phyloP scores from a whole-genome alignment of 2,888 invertebrate genomes.

The Trichacis sp. region DNA sequence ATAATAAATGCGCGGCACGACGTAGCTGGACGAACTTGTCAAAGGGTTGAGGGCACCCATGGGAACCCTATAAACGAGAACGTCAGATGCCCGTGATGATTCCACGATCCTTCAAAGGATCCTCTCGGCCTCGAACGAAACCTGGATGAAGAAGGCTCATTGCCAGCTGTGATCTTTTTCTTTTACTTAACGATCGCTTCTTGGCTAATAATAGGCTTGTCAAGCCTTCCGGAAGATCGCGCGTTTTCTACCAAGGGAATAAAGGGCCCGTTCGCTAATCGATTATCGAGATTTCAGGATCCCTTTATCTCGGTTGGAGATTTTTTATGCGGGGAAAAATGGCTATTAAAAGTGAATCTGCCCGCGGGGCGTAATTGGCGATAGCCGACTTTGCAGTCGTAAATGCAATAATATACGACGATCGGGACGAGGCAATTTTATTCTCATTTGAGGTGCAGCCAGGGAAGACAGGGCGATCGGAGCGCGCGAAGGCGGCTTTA shows the following conservation, averaged over 20 bases:
- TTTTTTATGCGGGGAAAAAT: conserved; percentile 21
- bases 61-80: conserved; percentile 46
- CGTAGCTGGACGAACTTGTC: conserved; percentile 45
- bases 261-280: conserved; percentile 25
- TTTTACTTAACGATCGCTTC: conserved; percentile 33
- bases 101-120: conserved; percentile 39
- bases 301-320: neutral
- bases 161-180: conserved; percentile 39
- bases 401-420: conserved; percentile 35
- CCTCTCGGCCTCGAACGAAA: conserved; percentile 26
- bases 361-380: conserved; percentile 33
- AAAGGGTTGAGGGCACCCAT: conserved; percentile 47
- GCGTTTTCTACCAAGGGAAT: conserved; percentile 7
- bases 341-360: conserved; percentile 44
- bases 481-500: conserved; percentile 54
- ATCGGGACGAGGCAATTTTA: conserved; percentile 40
- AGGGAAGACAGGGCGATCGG: conserved; percentile 38
- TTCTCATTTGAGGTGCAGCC: conserved; percentile 38
- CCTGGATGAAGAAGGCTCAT: conserved; percentile 30
- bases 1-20: conserved; percentile 28
- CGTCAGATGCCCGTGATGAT: conserved; percentile 46
- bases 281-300: conserved; percentile 20
- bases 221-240: conserved; percentile 32
- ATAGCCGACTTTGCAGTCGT: conserved; percentile 23
- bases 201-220: conserved; percentile 37